phyloP scores from a whole-genome alignment of 2,113 vertebrate species.

The Aptenodytes forsteri region DNA sequence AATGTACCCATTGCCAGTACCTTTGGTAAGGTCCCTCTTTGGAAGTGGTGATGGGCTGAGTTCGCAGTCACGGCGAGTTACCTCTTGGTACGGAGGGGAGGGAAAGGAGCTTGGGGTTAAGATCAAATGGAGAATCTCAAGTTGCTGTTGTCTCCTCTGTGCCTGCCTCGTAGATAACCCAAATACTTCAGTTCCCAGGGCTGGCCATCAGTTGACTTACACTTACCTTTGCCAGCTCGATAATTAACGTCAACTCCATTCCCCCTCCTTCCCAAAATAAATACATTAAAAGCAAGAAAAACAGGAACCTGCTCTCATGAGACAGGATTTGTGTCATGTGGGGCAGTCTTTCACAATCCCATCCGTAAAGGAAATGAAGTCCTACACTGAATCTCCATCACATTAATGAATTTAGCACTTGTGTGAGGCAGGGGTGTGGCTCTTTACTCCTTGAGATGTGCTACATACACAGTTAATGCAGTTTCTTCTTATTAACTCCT shows the following conservation, averaged over 20 bases:
- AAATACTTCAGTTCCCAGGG: neutral
- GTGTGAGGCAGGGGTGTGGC: neutral
- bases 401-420: neutral
- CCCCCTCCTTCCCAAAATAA: neutral
- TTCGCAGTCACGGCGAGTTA: neutral
- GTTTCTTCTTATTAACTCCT: neutral
- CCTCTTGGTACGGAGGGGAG: neutral
- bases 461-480: neutral
- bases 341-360: neutral
- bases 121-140: neutral
- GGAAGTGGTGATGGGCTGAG: neutral
- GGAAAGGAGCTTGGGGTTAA: neutral
- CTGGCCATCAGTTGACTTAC: neutral
- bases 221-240: neutral
- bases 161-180: neutral
- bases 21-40: neutral
- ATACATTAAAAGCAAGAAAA: neutral
- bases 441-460: neutral
- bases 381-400: neutral
- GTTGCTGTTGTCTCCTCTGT: neutral
- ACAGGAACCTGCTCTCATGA: neutral
- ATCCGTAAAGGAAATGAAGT: neutral
- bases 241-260: neutral
- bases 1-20: neutral
- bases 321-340: neutral